Evolutionary conservation across 2,888 invertebrate genomes (phyloP), one percentile per base, ranked within the genome.

Genomic region (Meandrusa payeni): DNA sequence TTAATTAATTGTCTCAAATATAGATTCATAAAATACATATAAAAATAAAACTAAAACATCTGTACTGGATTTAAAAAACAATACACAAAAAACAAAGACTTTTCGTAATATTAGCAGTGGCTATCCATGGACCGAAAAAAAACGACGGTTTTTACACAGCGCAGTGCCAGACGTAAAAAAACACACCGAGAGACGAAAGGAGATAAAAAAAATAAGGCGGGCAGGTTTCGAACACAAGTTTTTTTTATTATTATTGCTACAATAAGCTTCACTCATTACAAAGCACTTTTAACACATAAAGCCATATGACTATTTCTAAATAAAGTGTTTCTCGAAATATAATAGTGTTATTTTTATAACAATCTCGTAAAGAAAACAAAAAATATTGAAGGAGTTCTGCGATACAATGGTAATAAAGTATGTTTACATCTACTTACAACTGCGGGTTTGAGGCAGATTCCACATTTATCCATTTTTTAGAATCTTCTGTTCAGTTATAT

Each of bases 121-220:
- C 32, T 32, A 40, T 44, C 48, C 45, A 52, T 57, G 58, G 56
- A 46, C 41, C 47, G 47, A 70, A 75, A 61, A 71, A 76, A 76
- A 70, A 64, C 62, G 61, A 66, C 62, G 59, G 59, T 82, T 78
- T 80, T 80, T 80, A 76, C 62, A 67, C 71, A 64, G 71, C 73
- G 69, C 73, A 52, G 76, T 76, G 80, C 79, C 85, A 85, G 83
- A 85, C 85, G 76, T 72, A 81, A 85, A 85, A 80, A 86, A 83
- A 77, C 78, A 76, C 61, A 64, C 64, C 62, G 70, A 64, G 71
- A 65, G 69, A 65, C 64, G 59, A 60, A 60, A 52, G 56, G 64
- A 64, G 69, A 66, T 63, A 71, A 78, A 81, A 80, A 86, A 85
- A 82, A 80, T 76, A 75, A 59, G 73, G 81, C 85, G 79, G 81